These are phyloP conservation scores for Xiphophorus maculatus DNA, from an alignment of 2,113 vertebrate genomes.

Conservation along the genomic window DNA sequence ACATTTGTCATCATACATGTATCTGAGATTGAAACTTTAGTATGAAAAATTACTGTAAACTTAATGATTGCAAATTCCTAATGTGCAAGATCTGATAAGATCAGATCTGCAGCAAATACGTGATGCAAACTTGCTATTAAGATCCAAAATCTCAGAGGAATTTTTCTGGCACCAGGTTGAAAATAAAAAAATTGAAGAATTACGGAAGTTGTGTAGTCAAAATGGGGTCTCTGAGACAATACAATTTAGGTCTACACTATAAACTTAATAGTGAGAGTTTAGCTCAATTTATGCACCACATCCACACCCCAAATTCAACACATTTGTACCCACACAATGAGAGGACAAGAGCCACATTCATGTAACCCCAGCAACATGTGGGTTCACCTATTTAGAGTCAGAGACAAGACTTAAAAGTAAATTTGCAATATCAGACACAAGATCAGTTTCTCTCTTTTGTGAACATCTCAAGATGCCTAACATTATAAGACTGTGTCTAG, in stretches of 20 bases:
- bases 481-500: slow-evolving; percentile 23
- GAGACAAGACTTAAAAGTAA: background rate
- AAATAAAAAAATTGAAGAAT: background rate
- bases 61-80: background rate
- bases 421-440: background rate
- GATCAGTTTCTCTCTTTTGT: slow-evolving; percentile 14
- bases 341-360: slow-evolving; percentile 22
- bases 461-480: slow-evolving; percentile 26
- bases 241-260: too few relatives aligned
- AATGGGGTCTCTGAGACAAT: too few relatives aligned
- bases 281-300: background rate
- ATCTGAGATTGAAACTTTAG: background rate
- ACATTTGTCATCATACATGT: background rate
- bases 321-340: slow-evolving; percentile 8
- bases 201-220: too few relatives aligned
- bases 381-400: background rate
- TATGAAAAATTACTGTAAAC: background rate
- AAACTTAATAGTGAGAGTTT: background rate
- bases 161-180: background rate
- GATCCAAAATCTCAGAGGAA: background rate
- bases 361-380: slow-evolving; percentile 6
- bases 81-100: too few relatives aligned
- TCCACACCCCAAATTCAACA: slow-evolving; percentile 19
- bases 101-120: background rate
- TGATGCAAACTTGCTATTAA: background rate